Conservation (phyloP, 2,113 vertebrate species). For the Chitala chitala region DNA sequence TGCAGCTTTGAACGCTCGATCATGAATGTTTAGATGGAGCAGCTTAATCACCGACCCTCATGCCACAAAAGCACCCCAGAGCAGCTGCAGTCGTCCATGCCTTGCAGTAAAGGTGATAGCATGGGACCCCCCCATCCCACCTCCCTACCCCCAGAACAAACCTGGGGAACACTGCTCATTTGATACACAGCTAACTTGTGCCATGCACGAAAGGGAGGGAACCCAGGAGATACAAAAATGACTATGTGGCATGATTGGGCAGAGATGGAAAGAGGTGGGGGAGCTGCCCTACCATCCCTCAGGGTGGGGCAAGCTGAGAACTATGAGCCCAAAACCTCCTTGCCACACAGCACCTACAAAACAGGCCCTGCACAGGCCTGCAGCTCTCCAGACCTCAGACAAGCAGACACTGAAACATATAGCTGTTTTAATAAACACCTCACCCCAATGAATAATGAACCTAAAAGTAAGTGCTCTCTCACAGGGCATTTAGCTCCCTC, state of each 20-base stretch:
- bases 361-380: not conserved
- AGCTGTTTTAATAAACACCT: not conserved
- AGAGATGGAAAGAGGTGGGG: too few species aligned
- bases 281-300: not conserved
- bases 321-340: not conserved
- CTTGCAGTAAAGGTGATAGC: not conserved
- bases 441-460: not conserved
- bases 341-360: too few species aligned
- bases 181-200: not conserved
- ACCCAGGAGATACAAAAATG: not conserved
- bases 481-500: not conserved
- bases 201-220: not conserved
- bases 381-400: not conserved
- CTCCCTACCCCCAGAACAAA: not conserved
- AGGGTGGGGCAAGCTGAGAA: not conserved
- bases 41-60: not conserved
- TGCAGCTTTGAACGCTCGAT: not conserved
- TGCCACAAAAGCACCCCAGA: not conserved
- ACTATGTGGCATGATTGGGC: not conserved
- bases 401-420: not conserved
- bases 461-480: too few species aligned
- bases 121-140: too few species aligned
- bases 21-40: not conserved
- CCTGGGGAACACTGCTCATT: not conserved
- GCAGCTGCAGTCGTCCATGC: not conserved